These are phyloP conservation scores for Listrodromus nycthemerus DNA, from an alignment of 2,888 invertebrate genomes.

Conservation along the genomic window DNA sequence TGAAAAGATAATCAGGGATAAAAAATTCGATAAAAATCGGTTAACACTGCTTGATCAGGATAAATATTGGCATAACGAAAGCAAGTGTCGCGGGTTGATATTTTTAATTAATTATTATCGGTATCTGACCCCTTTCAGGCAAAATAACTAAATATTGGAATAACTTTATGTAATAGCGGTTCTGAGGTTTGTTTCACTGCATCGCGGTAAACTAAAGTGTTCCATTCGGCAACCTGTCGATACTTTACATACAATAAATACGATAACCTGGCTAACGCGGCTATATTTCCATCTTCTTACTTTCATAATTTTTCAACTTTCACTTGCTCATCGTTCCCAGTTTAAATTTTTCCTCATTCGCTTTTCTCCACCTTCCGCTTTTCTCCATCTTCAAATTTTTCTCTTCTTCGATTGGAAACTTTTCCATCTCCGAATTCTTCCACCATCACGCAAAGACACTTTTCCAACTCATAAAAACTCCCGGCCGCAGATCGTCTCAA, in stretches of 20 bases:
- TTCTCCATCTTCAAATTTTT: background rate
- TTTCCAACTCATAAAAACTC: background rate
- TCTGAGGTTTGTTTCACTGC: background rate
- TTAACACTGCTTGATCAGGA: background rate
- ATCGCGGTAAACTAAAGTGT: background rate
- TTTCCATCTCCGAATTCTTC: background rate
- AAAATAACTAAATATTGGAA: background rate
- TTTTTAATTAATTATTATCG: background rate
- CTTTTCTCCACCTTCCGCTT: too few species aligned
- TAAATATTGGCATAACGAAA: background rate
- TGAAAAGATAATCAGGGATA: background rate
- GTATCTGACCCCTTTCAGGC: background rate
- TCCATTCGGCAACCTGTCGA: background rate
- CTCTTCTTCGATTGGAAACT: background rate
- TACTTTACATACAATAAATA: background rate
- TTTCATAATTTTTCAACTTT: too few species aligned
- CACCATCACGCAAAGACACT: background rate
- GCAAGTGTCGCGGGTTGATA: background rate
- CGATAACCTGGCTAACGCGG: background rate
- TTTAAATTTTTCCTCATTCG: too few species aligned
- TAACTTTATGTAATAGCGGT: background rate
- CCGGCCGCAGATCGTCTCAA: constrained; percentile 7
- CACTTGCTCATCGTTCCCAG: too few species aligned
- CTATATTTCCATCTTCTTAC: background rate
- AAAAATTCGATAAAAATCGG: too few species aligned